Percentiles rank a stretch among this genome's conserved stretches.
Evolutionary conservation across 1,140 invertebrate species (phyloP).

Genomic region (Magallana gigas): DNA sequence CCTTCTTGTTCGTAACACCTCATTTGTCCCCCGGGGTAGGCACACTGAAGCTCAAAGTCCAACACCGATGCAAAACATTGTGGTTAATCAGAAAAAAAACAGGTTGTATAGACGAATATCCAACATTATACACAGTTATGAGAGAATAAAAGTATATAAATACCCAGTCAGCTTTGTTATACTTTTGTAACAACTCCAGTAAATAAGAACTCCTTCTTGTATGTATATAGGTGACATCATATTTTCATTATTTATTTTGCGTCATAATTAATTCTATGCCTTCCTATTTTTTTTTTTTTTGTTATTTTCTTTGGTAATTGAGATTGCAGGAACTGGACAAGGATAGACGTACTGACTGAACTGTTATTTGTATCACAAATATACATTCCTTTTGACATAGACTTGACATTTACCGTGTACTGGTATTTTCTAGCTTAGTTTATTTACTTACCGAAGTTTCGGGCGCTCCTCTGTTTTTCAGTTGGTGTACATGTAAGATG

Average conservation of each 20-base stretch:
- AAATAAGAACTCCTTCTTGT: too few relatives aligned
- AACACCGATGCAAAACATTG: background rate
- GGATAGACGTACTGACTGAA: background rate
- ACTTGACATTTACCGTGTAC: background rate
- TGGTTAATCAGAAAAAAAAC: background rate
- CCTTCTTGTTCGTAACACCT: background rate
- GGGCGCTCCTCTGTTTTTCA: background rate
- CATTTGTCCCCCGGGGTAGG: background rate
- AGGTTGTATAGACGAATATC: background rate
- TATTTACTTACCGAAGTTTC: background rate
- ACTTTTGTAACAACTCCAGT: too few relatives aligned
- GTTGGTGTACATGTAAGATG: background rate
- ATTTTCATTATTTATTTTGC: too few relatives aligned
- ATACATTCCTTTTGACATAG: too few relatives aligned
- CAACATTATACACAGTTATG: too few relatives aligned
- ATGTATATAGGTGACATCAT: too few relatives aligned
- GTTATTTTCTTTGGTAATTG: too few relatives aligned
- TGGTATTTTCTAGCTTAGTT: background rate
- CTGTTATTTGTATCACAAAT: background rate
- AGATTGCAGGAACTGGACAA: background rate
- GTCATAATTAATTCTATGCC: too few relatives aligned
- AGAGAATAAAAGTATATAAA: too few relatives aligned
- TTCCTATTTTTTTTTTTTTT: too few relatives aligned
- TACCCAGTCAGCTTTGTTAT: too few relatives aligned
- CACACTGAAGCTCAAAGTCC: background rate